Evolutionary conservation across 2,888 invertebrate species (phyloP).

Genomic region (Pterostichus madidus): DNA sequence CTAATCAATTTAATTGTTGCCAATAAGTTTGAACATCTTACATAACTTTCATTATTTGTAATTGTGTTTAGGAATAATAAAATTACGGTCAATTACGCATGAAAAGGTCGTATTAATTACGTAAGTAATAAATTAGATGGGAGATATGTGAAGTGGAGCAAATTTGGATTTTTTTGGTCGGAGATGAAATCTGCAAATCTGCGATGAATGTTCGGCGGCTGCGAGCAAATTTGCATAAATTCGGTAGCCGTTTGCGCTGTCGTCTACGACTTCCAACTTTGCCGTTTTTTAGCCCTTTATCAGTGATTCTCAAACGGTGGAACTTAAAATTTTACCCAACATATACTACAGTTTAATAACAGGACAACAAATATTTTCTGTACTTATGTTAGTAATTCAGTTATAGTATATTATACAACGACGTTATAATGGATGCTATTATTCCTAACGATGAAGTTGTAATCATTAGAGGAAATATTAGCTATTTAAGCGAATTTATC

Average conservation of each 20-base stretch:
- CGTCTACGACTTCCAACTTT: constrained; percentile 66
- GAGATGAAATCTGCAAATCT: constrained; percentile 17
- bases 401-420: too few relatives aligned
- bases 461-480: too few relatives aligned
- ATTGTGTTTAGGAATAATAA: neutral
- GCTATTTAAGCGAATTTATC: too few relatives aligned
- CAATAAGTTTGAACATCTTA: too few relatives aligned
- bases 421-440: too few relatives aligned
- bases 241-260: constrained; percentile 64
- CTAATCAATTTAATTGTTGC: too few relatives aligned
- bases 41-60: too few relatives aligned
- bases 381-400: too few relatives aligned
- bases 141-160: constrained; percentile 46
- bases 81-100: neutral
- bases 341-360: too few relatives aligned
- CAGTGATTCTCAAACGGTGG: constrained; percentile 55
- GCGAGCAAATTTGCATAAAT: constrained; percentile 61
- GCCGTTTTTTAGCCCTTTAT: constrained; percentile 54
- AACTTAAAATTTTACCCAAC: neutral
- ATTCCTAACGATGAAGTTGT: too few relatives aligned
- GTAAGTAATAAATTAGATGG: constrained; percentile 38
- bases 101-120: constrained; percentile 1
- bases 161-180: constrained; percentile 42
- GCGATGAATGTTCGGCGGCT: constrained; percentile 20
- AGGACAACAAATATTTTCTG: too few relatives aligned